Conservation (phyloP, 2,113 vertebrate genomes). For the Melanotaenia duboulayi region DNA sequence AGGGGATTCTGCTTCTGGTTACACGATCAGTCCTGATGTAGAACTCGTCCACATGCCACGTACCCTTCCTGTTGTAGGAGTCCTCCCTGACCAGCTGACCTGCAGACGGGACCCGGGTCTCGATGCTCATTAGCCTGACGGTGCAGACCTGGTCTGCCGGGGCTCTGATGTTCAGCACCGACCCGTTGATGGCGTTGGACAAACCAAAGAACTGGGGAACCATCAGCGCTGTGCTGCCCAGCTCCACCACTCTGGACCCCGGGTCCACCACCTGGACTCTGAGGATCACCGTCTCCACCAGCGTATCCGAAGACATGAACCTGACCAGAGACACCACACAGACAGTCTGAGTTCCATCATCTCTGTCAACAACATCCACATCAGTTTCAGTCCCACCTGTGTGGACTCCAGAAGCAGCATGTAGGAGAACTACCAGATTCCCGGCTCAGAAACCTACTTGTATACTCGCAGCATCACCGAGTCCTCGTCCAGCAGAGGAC, state of each 20-base stretch:
- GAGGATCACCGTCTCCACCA: constrained; percentile 76
- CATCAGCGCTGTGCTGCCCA: constrained; percentile 77
- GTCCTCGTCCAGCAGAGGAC: constrained; percentile 78
- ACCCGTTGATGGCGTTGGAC: constrained; percentile 77
- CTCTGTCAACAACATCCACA: too few relatives aligned
- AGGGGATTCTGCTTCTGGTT: too few relatives aligned
- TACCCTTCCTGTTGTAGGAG: constrained; percentile 70
- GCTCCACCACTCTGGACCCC: constrained; percentile 51
- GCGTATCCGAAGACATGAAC: constrained; percentile 82
- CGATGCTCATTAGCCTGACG: constrained; percentile 57
- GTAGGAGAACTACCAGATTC: too few relatives aligned
- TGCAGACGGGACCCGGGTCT: constrained; percentile 63
- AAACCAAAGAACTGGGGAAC: constrained; percentile 79
- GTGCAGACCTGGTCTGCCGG: constrained; percentile 60
- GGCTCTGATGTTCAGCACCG: constrained; percentile 69
- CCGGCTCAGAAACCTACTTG: constrained; percentile 58
- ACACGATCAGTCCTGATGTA: too few relatives aligned
- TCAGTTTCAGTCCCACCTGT: not conserved
- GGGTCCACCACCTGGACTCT: constrained; percentile 70
- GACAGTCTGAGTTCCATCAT: too few relatives aligned
- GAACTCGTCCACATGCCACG: too few relatives aligned
- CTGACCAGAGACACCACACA: constrained; percentile 62
- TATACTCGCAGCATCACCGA: constrained; percentile 75
- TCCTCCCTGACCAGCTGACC: constrained; percentile 77
- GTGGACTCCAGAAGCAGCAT: too few relatives aligned